A percentile compares a stretch with the other conserved stretches of the same genome.
Evolutionary conservation across 2,113 vertebrate genomes (phyloP).

Genomic region (Zosterops lateralis): DNA sequence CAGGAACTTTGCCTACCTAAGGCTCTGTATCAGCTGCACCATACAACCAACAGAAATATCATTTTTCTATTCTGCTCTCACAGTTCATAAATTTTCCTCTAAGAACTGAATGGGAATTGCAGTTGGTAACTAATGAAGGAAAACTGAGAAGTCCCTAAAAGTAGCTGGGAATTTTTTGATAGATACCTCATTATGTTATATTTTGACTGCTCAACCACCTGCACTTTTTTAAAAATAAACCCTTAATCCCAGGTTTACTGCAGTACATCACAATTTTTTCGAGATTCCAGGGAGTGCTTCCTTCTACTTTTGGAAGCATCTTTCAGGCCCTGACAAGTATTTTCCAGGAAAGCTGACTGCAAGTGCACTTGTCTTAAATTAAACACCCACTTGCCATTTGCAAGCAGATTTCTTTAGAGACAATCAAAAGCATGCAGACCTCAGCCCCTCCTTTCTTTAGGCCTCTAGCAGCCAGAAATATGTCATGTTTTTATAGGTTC

Average conservation of each 20-base stretch:
- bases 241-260: neutral
- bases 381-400: neutral
- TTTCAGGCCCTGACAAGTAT: conserved; percentile 32
- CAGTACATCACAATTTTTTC: neutral
- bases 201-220: neutral
- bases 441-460: neutral
- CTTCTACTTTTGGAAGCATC: neutral
- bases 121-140: neutral
- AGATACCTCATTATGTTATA: neutral
- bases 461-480: neutral
- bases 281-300: neutral
- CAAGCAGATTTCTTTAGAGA: neutral
- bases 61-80: neutral
- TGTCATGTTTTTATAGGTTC: fast-evolving
- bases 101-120: neutral
- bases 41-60: neutral
- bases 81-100: neutral
- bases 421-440: neutral
- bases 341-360: conserved; percentile 27
- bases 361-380: conserved; percentile 13
- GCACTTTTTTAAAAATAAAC: neutral
- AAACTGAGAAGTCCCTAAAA: neutral
- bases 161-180: neutral
- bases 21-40: neutral
- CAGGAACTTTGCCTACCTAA: neutral